phyloP scores from a whole-genome alignment of 2,797 vertebrate species.

The Delichon dasypus region DNA sequence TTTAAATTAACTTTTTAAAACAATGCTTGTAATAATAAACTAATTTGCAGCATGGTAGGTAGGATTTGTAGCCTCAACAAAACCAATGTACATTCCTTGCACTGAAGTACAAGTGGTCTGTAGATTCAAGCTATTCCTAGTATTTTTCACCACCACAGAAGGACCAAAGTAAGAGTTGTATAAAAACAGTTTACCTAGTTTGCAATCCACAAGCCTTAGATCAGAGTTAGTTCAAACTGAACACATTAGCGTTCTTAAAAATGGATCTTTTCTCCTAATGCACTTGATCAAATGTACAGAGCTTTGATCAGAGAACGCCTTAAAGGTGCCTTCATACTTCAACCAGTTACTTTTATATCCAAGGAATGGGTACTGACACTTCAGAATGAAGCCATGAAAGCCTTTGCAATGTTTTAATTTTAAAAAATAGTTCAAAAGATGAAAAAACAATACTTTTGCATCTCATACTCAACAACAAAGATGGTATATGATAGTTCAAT shows the following conservation, averaged over 20 bases:
- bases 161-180: neutral
- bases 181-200: constrained; percentile 59
- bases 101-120: neutral
- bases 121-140: neutral
- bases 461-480: constrained; percentile 73
- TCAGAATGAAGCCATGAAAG: constrained; percentile 71
- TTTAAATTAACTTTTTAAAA: neutral
- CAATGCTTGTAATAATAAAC: neutral
- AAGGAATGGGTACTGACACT: constrained; percentile 68
- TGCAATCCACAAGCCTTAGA: constrained; percentile 59
- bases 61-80: neutral
- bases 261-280: constrained; percentile 71
- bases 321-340: constrained; percentile 70
- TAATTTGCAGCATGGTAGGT: neutral
- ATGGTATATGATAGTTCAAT: constrained; percentile 52
- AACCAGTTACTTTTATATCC: constrained; percentile 70
- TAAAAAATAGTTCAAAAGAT: constrained; percentile 68
- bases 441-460: constrained; percentile 70
- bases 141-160: neutral
- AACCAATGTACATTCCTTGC: neutral
- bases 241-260: constrained; percentile 62
- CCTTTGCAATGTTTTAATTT: constrained; percentile 60
- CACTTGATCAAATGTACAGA: constrained; percentile 70
- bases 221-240: constrained; percentile 62
- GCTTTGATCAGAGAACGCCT: constrained; percentile 76